Conservation (phyloP, 2,113 vertebrate species). For the Origma solitaria region DNA sequence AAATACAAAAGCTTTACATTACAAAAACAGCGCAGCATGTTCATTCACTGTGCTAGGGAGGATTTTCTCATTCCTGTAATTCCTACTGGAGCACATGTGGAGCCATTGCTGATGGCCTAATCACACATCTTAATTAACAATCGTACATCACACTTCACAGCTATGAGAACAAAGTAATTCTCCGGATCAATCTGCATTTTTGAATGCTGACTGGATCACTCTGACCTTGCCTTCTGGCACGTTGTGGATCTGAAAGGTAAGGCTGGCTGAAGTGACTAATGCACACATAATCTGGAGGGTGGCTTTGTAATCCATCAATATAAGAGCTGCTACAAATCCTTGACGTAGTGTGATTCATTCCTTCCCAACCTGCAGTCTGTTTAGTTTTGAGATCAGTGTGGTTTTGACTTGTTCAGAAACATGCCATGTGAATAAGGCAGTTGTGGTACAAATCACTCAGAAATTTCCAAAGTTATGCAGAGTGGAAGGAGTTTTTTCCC, state of each 20-base stretch:
- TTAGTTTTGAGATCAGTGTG: background rate
- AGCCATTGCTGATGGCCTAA: background rate
- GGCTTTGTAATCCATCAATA: background rate
- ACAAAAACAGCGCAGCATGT: background rate
- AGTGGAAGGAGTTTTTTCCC: background rate
- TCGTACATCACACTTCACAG: background rate
- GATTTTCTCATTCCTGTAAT: background rate
- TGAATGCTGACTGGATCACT: background rate
- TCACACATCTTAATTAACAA: background rate
- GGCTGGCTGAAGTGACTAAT: background rate
- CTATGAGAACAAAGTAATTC: background rate
- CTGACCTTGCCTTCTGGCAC: background rate
- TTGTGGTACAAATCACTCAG: background rate
- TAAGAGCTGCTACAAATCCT: background rate
- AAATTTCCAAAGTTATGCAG: background rate
- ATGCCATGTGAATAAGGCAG: background rate
- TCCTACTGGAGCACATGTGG: background rate
- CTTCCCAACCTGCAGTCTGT: background rate
- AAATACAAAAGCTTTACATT: background rate
- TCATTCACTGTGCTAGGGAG: background rate
- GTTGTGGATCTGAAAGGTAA: background rate
- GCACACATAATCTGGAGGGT: background rate
- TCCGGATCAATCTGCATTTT: background rate
- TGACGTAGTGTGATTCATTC: fast-evolving
- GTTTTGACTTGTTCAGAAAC: background rate